Evolutionary conservation across 2,888 invertebrate species (phyloP).

Genomic region (Phytoseiulus persimilis): DNA sequence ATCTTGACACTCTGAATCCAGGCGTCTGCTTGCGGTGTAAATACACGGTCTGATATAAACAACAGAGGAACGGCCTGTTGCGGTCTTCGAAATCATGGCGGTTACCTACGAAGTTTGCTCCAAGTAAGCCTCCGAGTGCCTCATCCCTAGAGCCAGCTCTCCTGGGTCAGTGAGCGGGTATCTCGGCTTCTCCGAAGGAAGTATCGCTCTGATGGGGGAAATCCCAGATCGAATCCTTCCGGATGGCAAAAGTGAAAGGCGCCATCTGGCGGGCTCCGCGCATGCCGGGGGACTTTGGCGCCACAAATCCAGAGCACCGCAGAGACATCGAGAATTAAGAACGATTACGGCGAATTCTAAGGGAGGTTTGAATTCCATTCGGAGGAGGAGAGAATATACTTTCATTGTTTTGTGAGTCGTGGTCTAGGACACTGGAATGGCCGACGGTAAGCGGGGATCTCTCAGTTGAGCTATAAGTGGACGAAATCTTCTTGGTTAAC

Average conservation of each 20-base stretch:
- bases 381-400: no score
- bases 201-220: no score
- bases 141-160: no score
- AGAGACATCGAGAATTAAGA: not conserved
- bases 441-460: not conserved
- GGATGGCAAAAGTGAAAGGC: not conserved
- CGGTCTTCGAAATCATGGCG: no score
- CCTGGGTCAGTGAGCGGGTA: no score
- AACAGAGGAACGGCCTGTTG: not conserved
- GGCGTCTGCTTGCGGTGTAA: constrained; percentile 15
- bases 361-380: no score
- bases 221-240: not conserved
- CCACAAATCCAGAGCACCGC: not conserved
- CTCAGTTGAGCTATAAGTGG: no score
- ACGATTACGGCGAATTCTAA: not conserved
- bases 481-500: no score
- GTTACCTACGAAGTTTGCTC: no score
- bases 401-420: no score
- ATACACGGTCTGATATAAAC: not conserved
- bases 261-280: not conserved
- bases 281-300: not conserved
- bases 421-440: not conserved
- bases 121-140: no score
- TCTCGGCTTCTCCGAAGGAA: no score
- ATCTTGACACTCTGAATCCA: not conserved